These are phyloP conservation scores for Platypus cylindrus DNA, from an alignment of 2,888 invertebrate species.

Conservation along the genomic window DNA sequence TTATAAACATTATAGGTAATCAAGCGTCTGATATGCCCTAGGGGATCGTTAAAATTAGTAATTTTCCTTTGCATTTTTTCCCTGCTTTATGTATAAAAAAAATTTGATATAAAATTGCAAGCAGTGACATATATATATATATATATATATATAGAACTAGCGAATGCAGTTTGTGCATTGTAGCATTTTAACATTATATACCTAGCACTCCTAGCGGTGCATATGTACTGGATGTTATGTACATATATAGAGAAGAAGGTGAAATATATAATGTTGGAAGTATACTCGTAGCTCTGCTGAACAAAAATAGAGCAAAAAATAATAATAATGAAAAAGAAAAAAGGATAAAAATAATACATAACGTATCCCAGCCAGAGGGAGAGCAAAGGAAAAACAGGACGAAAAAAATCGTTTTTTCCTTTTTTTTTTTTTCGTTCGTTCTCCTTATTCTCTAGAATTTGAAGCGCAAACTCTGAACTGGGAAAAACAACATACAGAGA, in stretches of 20 bases:
- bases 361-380: too few species aligned
- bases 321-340: too few species aligned
- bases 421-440: not conserved
- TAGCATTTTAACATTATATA: slow-evolving; percentile 15
- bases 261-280: slow-evolving; percentile 5
- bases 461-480: slow-evolving; percentile 12
- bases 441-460: slow-evolving; percentile 2
- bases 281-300: slow-evolving; percentile 13
- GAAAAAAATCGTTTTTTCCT: slow-evolving; percentile 13
- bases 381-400: slow-evolving; percentile 14
- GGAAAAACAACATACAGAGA: slow-evolving; percentile 7
- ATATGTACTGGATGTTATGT: not conserved
- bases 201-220: not conserved
- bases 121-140: too few species aligned
- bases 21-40: too few species aligned
- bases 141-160: too few species aligned
- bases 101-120: too few species aligned
- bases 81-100: too few species aligned
- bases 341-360: too few species aligned
- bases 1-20: too few species aligned
- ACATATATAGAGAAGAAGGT: not conserved
- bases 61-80: too few species aligned
- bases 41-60: too few species aligned
- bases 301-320: slow-evolving; percentile 15
- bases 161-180: slow-evolving; percentile 13